phyloP scores from a whole-genome alignment of 2,113 vertebrate genomes.

The Gallinago paraguaiae region DNA sequence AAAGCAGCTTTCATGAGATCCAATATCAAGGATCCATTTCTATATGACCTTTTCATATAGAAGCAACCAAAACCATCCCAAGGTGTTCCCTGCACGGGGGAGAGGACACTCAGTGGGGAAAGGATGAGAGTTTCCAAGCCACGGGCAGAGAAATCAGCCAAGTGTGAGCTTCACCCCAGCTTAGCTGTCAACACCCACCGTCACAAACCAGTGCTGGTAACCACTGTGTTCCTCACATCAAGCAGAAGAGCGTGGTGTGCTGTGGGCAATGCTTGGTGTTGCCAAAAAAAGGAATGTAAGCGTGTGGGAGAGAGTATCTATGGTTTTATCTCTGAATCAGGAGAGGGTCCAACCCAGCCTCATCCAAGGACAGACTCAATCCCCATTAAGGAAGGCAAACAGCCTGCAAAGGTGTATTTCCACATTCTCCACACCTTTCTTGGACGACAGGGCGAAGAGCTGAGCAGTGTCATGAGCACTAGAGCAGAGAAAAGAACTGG shows the following conservation, averaged over 20 bases:
- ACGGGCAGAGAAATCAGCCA: background rate
- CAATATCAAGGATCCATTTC: background rate
- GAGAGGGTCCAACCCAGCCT: background rate
- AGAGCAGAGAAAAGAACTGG: background rate
- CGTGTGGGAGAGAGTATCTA: background rate
- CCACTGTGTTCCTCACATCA: background rate
- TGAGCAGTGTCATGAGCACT: constrained; percentile 1
- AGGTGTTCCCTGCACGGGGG: background rate
- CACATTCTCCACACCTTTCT: background rate
- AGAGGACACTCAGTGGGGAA: background rate
- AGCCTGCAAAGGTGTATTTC: background rate
- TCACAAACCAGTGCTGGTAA: background rate
- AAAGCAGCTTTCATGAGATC: background rate
- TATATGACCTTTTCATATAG: background rate
- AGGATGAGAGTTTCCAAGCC: background rate
- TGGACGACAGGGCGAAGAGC: background rate
- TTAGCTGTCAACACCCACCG: constrained; percentile 28
- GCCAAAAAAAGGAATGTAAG: constrained; percentile 7
- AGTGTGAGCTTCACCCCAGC: background rate
- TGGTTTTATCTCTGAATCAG: background rate
- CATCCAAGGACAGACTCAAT: background rate
- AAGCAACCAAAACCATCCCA: background rate
- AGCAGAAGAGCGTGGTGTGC: background rate
- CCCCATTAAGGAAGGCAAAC: background rate
- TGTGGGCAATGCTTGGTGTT: background rate